These are phyloP conservation scores for Steinernema hermaphroditum DNA, from an alignment of 2,888 invertebrate genomes.

Conservation along the genomic window DNA sequence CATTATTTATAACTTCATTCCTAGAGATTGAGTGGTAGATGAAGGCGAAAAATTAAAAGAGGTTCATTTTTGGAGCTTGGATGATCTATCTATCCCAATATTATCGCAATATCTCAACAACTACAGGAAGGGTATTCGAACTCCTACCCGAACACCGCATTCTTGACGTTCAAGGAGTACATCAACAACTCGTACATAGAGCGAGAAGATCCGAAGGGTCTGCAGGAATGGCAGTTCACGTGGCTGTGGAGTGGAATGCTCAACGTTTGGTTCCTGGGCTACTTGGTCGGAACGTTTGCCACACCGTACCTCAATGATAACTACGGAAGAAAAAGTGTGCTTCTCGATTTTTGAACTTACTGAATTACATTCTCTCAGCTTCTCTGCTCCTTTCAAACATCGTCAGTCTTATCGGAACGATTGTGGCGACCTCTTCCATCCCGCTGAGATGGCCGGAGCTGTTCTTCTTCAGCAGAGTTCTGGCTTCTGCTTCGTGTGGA, in stretches of 20 bases:
- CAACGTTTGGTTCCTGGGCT: constrained; percentile 55
- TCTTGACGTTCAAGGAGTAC: constrained; percentile 41
- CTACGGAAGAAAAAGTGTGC: constrained; percentile 45
- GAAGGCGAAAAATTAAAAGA: too few species aligned
- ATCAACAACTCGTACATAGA: constrained; percentile 48
- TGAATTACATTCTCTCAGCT: constrained; percentile 35
- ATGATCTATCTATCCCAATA: too few species aligned
- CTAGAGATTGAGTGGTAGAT: too few species aligned
- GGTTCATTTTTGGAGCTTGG: too few species aligned
- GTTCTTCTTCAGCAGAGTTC: constrained; percentile 46
- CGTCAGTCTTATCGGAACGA: constrained; percentile 42
- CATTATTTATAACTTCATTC: too few species aligned
- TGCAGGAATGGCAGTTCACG: constrained; percentile 43
- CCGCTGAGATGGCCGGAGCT: constrained; percentile 41
- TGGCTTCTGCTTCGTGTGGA: constrained; percentile 46
- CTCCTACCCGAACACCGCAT: constrained; percentile 54
- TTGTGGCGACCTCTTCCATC: constrained; percentile 36
- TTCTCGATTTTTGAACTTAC: too few species aligned
- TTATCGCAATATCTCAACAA: too few species aligned
- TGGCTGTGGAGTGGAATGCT: constrained; percentile 51
- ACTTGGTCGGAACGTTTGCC: constrained; percentile 47
- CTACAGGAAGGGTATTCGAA: constrained; percentile 56
- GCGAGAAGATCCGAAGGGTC: constrained; percentile 38
- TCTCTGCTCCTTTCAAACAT: constrained; percentile 44
- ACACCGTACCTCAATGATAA: constrained; percentile 43